Evolutionary conservation across 2,113 vertebrate genomes (phyloP).

Genomic region (Lasiurus borealis): DNA sequence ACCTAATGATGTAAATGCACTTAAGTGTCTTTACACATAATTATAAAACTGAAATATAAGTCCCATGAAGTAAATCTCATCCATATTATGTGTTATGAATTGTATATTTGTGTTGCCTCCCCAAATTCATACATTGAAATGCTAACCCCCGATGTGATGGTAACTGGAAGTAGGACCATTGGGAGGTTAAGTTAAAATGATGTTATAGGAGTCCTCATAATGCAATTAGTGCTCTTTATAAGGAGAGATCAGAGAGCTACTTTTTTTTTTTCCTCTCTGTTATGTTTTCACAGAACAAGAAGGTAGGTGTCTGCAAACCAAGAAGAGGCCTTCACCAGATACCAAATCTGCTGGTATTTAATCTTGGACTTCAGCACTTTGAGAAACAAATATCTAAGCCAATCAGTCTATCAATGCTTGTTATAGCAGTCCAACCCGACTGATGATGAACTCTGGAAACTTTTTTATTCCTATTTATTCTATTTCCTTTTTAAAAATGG

Average conservation of each 20-base stretch:
- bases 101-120: neutral
- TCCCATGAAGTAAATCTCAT: conserved; percentile 12
- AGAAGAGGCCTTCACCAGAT: conserved; percentile 13
- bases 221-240: neutral
- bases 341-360: neutral
- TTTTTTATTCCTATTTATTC: conserved; percentile 37
- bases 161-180: neutral
- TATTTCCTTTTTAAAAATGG: conserved; percentile 42
- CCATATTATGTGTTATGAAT: neutral
- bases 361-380: conserved; percentile 13
- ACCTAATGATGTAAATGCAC: neutral
- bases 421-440: neutral
- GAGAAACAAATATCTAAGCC: neutral
- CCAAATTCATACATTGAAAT: neutral
- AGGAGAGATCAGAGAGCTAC: neutral
- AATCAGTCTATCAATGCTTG: neutral
- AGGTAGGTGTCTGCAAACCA: neutral
- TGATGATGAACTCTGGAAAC: neutral
- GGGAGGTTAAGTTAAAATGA: conserved; percentile 11
- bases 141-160: neutral
- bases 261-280: neutral
- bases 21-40: neutral
- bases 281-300: neutral
- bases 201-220: neutral
- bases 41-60: conserved; percentile 42